Evolutionary conservation across 2,888 invertebrate genomes (phyloP), one percentile per base, ranked within the genome.

Genomic region (Calameuta pallipes): DNA sequence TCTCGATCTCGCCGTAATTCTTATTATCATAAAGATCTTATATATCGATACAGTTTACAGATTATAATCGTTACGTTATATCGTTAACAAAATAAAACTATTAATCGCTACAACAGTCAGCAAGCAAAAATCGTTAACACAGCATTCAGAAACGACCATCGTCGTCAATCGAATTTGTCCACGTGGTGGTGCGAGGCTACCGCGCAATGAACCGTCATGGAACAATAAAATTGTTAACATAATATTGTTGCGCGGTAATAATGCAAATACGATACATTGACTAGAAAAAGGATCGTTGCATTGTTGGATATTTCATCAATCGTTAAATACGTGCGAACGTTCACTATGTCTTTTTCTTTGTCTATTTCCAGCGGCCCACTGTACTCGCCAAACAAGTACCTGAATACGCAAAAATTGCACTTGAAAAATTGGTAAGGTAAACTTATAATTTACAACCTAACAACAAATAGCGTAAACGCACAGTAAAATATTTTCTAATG

Each of bases 21-120:
- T 83, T 76, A 78, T 81, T 77, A 78, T 85, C 80, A 82, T 81
- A 80, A 79, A 83, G 79, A 83, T 82, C 80, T 82, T 86, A 83
- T 81, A 78, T 81, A 80, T 82, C 81, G 79, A 84, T 84, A 82
- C 81, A 83, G 74, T 77, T 79, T 78, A 82, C 79, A 82, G 80
- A 82, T 80, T 78, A 82, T 78, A 78, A 78, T 80, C 76, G 77
- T 78, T 80, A 80, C 76, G 76, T 79, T 75, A 73, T 76, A 76
- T 74, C 77, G 74, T 87, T 86, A 89, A 89, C 87, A 89, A 89
- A 90, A 90, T 89, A 89, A 89, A 90, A 89, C 87, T 90, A 89
- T 89, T 82, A 87, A 86, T 88, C 82, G 85, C 87, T 90, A 91
- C 89, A 91, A 90, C 90, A 90, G 87, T 89, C 88, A 90, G 89